Evolutionary conservation across 2,797 vertebrate species (phyloP), one percentile per base, ranked within the genome.

Genomic region (Distichodus sexfasciatus): DNA sequence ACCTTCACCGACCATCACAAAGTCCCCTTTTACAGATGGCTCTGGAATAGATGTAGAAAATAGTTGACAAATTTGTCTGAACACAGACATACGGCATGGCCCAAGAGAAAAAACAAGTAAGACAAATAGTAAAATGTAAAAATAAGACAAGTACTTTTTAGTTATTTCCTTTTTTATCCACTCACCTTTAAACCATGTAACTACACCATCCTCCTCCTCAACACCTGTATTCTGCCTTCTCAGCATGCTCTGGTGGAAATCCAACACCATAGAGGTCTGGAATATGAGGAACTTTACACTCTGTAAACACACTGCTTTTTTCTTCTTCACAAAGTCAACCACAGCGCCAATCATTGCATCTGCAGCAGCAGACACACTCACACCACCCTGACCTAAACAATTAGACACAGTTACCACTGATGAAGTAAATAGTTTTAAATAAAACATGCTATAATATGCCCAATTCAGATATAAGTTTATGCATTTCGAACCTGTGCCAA

Each of bases 251-350:
- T 28, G 58, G 15, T 90, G 87, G 57, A 98, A 97, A 0, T 89
- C 80, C 0, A 12, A 0, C 19, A 93, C 46, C 87, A 97, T 88
- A n/a, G 15, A 1, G 0, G 77, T 11, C 82, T 94, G 91, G 83
- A 96, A 94, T 76, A 96, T 84, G 38, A 96, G 61, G 0, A 95
- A 92, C 86, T 92, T 96, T 69, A 97, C 84, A 11, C 53, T 85
- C 69, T 68, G 51, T n/a, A 97, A 76, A 46, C 69, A 61, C 7
- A 6, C 68, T 0, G 79, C 71, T 14, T 76, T 82, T 24, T 79
- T 87, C 77, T 85, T 90, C 66, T 80, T 90, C 78, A 87, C 76
- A 83, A 94, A 95, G 4, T 93, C 87, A 71, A 88, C 83, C 75
- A 95, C 82, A 0, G 92, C 92, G 5, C 85, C 87, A 4, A 95